These are phyloP conservation scores for Ophion slaviceki DNA, from an alignment of 2,888 invertebrate species.

Conservation along the genomic window DNA sequence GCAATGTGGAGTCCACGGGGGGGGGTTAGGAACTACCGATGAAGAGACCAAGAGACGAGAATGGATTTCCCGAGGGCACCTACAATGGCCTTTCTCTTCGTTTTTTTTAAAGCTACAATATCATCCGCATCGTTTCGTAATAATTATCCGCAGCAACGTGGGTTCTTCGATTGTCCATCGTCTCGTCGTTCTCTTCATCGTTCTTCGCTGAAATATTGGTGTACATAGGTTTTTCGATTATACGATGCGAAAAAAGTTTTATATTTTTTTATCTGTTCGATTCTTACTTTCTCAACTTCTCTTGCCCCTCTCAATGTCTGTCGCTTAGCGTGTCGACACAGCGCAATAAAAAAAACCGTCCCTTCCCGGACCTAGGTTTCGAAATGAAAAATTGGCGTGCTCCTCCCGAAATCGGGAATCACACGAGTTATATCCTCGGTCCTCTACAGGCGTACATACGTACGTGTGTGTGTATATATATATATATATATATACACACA, in stretches of 20 bases:
- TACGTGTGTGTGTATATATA: constrained; percentile 28
- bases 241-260: constrained; percentile 61
- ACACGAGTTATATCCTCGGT: constrained; percentile 15
- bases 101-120: constrained; percentile 15
- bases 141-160: background rate
- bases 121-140: constrained; percentile 15
- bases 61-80: constrained; percentile 9
- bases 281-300: constrained; percentile 28
- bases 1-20: constrained; percentile 41
- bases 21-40: constrained; percentile 66
- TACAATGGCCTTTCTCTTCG: background rate
- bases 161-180: constrained; percentile 13
- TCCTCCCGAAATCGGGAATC: background rate
- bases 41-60: constrained; percentile 62
- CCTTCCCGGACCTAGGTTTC: background rate
- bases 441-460: background rate
- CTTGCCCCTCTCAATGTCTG: constrained; percentile 20
- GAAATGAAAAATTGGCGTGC: background rate
- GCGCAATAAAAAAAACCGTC: constrained; percentile 57
- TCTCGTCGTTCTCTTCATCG: constrained; percentile 52
- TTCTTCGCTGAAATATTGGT: constrained; percentile 57
- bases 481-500: background rate
- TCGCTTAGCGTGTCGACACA: constrained; percentile 46
- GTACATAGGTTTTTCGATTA: constrained; percentile 51
- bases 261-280: constrained; percentile 44